phyloP scores from a whole-genome alignment of 1,140 invertebrate species.

The Popillia japonica region DNA sequence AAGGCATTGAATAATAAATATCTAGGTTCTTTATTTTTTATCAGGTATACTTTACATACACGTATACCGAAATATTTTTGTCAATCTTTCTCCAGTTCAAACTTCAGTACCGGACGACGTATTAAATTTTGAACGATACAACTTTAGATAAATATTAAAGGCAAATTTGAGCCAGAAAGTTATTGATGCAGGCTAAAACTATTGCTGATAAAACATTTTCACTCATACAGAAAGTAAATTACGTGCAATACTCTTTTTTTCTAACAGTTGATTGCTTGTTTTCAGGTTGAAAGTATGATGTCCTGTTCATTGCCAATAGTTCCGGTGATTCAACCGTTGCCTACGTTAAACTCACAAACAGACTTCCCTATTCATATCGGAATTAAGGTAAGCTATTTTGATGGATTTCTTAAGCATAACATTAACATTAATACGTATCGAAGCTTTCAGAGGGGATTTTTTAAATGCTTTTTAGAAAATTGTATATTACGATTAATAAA shows the following conservation, averaged over 20 bases:
- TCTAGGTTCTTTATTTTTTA: not conserved
- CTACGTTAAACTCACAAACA: slow-evolving; percentile 50
- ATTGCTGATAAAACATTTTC: no score
- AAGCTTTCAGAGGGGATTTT: no score
- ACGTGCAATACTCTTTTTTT: not conserved
- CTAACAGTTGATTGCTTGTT: slow-evolving; percentile 39
- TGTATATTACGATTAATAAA: no score
- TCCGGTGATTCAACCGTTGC: slow-evolving; percentile 57
- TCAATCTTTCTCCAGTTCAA: no score
- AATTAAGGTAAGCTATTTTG: slow-evolving; percentile 56
- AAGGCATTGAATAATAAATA: slow-evolving; percentile 4
- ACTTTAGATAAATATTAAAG: no score
- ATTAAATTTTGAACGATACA: not conserved
- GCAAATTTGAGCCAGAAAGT: no score
- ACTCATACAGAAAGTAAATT: no score
- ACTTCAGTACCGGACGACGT: not conserved
- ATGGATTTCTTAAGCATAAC: not conserved
- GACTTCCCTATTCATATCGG: slow-evolving; percentile 60
- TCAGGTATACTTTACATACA: not conserved
- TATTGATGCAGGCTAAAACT: no score
- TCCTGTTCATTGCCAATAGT: slow-evolving; percentile 59
- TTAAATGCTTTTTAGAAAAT: not conserved
- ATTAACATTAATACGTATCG: no score
- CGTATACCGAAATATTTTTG: not conserved
- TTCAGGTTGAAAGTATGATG: slow-evolving; percentile 61